Evolutionary conservation across 2,797 vertebrate genomes (phyloP).

Genomic region (Apodemus agrarius): DNA sequence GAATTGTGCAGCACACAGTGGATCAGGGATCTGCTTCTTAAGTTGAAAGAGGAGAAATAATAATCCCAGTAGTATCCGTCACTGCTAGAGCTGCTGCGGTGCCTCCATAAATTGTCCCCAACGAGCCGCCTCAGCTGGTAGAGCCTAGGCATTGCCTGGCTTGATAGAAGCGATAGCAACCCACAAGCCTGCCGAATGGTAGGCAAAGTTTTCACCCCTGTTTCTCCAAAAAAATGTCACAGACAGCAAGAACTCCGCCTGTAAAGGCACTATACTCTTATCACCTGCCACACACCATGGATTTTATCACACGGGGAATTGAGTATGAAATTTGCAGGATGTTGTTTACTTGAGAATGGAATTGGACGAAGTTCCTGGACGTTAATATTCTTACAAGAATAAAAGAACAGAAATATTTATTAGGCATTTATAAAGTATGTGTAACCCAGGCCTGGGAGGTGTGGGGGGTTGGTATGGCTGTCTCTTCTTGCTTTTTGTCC

Average conservation of each 20-base stretch:
- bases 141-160: not conserved
- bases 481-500: not conserved
- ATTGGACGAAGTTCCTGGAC: not conserved
- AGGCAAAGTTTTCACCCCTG: not conserved
- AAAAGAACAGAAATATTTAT: not conserved
- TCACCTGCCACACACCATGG: not conserved
- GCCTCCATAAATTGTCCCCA: conserved; percentile 33
- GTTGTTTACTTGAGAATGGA: not conserved
- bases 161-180: conserved; percentile 20
- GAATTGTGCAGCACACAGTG: conserved; percentile 72
- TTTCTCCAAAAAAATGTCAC: not conserved
- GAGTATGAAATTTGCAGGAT: not conserved
- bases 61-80: not conserved
- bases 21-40: conserved; percentile 66
- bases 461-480: rapidly evolving
- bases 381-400: not conserved
- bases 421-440: not conserved
- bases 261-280: not conserved
- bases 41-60: conserved; percentile 33
- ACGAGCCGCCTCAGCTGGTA: not conserved
- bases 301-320: not conserved
- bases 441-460: not conserved
- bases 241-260: not conserved
- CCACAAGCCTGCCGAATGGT: not conserved
- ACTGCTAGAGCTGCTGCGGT: not conserved